Evolutionary conservation across 2,797 vertebrate genomes (phyloP).

Genomic region (Leptodactylus fallax): DNA sequence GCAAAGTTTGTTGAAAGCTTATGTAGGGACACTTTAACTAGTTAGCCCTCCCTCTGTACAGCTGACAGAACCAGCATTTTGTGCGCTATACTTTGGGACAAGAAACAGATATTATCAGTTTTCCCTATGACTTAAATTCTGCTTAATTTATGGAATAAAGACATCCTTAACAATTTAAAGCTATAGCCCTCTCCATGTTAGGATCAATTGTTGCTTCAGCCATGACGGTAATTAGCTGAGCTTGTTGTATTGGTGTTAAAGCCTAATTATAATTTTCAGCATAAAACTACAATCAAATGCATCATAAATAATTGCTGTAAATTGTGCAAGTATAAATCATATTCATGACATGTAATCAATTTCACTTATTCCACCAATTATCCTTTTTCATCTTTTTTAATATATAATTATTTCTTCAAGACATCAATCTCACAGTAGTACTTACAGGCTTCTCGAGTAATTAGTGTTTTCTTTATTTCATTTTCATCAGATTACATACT

Average conservation of each 20-base stretch:
- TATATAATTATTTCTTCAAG: slow-evolving; percentile 69
- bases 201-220: slow-evolving; percentile 46
- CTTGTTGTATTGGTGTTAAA: slow-evolving; percentile 54
- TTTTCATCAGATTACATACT: slow-evolving; percentile 52
- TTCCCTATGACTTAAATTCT: background rate
- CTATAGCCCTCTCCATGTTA: background rate
- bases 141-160: slow-evolving; percentile 17
- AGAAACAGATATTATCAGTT: too few relatives aligned
- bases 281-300: slow-evolving; percentile 67
- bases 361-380: slow-evolving; percentile 61
- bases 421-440: slow-evolving; percentile 60
- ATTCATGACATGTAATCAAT: slow-evolving; percentile 71
- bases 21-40: too few relatives aligned
- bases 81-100: too few relatives aligned
- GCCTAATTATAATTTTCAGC: slow-evolving; percentile 53
- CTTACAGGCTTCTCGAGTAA: slow-evolving; percentile 43
- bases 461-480: slow-evolving; percentile 53
- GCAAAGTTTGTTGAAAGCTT: too few relatives aligned
- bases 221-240: slow-evolving; percentile 60
- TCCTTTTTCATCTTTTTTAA: slow-evolving; percentile 65
- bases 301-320: slow-evolving; percentile 70
- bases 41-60: too few relatives aligned
- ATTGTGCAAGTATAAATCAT: slow-evolving; percentile 73
- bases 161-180: slow-evolving; percentile 17
- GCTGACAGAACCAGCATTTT: too few relatives aligned